Evolutionary conservation across 2,113 vertebrate species (phyloP), one percentile per base, ranked within the genome.

Genomic region (Himantopus leucocephalus): DNA sequence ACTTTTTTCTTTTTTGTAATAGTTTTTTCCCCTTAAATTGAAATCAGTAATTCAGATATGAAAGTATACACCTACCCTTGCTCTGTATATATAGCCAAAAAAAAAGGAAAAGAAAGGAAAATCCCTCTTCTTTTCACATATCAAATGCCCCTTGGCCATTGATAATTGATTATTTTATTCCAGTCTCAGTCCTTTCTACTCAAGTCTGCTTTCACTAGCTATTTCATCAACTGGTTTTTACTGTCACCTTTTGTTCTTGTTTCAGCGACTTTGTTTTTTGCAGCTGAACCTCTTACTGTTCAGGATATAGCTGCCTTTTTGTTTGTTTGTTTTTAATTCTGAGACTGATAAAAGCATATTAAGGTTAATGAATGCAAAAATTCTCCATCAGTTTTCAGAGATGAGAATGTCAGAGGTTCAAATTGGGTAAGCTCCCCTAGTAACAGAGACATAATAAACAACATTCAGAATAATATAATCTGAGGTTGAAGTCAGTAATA

Each of bases 311-410:
- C 62, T 92, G 48, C 43, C 35, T 62, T 68, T 66, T 79, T 93
- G 41, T 94, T 89, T 92, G n/a, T 84, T 90, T 96, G 43, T 30
- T 85, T 95, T 85, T 91, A 94, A 66, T 89, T 72, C 53, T 63
- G 92, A 88, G 68, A 74, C 77, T 27, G 10, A 91, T 90, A 95
- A 94, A 94, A 87, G 35, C 73, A 73, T 79, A 92, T 90, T 97
- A 97, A 95, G 92, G 84, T 94, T 95, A 97, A 97, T 92, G 77
- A 87, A 92, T 96, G 80, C 83, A 94, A 89, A 94, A 94, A 89
- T 91, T 90, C 70, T 92, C 58, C 62, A 79, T 72, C 83, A 85
- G 39, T 94, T 95, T 91, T 79, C 77, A 70, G 77, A 95, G 66
- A 88, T 68, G 74, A 90, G 88, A 94, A 94, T 96, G 86, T 95